phyloP scores from a whole-genome alignment of 2,888 invertebrate genomes.

The Drosophila birchii region DNA sequence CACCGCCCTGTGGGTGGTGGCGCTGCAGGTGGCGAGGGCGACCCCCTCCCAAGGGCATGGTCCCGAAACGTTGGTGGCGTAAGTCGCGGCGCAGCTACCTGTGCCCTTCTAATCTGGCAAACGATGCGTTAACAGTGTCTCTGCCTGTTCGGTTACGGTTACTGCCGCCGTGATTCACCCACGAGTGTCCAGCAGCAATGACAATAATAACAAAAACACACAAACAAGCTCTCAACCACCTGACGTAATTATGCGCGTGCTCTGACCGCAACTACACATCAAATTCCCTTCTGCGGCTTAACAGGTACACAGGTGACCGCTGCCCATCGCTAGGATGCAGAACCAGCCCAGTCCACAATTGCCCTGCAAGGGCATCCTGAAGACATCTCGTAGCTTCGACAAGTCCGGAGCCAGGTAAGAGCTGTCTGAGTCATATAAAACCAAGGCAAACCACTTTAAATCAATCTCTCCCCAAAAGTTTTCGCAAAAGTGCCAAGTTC shows the following conservation, averaged over 20 bases:
- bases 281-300: slow-evolving; percentile 27
- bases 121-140: slow-evolving; percentile 41
- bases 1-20: slow-evolving; percentile 57
- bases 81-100: slow-evolving; percentile 60
- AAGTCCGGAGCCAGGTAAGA: slow-evolving; percentile 85
- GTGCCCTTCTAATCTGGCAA: slow-evolving; percentile 46
- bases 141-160: slow-evolving; percentile 30
- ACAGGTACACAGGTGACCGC: slow-evolving; percentile 16
- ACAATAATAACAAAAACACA: slow-evolving; percentile 4
- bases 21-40: slow-evolving; percentile 41
- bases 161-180: slow-evolving; percentile 50
- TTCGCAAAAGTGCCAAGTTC: slow-evolving; percentile 91
- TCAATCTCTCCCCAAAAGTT: slow-evolving; percentile 60
- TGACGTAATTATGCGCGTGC: slow-evolving; percentile 59
- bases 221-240: slow-evolving; percentile 26
- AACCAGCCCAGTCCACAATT: slow-evolving; percentile 84
- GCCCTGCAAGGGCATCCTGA: slow-evolving; percentile 92
- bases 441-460: not conserved
- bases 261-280: slow-evolving; percentile 41
- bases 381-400: slow-evolving; percentile 96
- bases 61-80: slow-evolving; percentile 53
- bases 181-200: slow-evolving; percentile 33
- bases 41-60: slow-evolving; percentile 70
- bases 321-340: slow-evolving; percentile 72
- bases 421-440: not conserved